Base-by-base conservation (phyloP, 2,888 invertebrate species). In the Rhabditoides inermis region DNA sequence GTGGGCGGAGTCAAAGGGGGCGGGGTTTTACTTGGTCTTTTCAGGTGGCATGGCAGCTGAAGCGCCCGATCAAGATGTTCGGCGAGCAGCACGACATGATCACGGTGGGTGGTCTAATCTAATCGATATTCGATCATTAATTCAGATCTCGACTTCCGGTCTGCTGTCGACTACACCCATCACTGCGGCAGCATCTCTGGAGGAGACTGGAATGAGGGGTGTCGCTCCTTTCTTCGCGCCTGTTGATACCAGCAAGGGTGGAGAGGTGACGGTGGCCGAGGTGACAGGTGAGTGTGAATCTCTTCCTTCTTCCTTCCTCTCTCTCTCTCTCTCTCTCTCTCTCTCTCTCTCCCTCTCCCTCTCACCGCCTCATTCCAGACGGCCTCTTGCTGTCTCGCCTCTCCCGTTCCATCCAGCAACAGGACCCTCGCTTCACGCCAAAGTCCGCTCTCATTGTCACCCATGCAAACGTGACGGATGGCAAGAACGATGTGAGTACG, bases 221-320 rank as follows among this genome's bases (percentile, higher is more conserved):
- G 61, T 75, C 25, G 75, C 75, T 26, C 75, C 75, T 2, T 75
- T 74, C 58, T 75, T 69, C 46, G 70, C 62, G 15, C 58, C 65
- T 7, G 66, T 70, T 35, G 74, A 76, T 54, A 39, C 70, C 18
- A 51, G 62, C 7, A 48, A 46, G 37, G 60, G 58, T 36, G 72
- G 72, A 32, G 49, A 51, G n/a, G 56, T 63, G 20, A 60, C 54
- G 51, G 61, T 72, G 2, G 56, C 60, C 25, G 69, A 72, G 45
- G 62, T 60, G 12, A 60, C 68, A 28, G 64, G 59, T 49, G 26
- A 45, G 36, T 23, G 10, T 15, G 7, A 12, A 3, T 7, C 3
- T 10, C 32, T 44, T 41, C 6, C 23, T 23, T 41, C 20, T 41
- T 3, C 23, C 41, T 41, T 23, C 23, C 3, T 41, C 41, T 41